These are phyloP conservation scores for Campodea augens DNA, from an alignment of 1,140 invertebrate species.

Conservation along the genomic window DNA sequence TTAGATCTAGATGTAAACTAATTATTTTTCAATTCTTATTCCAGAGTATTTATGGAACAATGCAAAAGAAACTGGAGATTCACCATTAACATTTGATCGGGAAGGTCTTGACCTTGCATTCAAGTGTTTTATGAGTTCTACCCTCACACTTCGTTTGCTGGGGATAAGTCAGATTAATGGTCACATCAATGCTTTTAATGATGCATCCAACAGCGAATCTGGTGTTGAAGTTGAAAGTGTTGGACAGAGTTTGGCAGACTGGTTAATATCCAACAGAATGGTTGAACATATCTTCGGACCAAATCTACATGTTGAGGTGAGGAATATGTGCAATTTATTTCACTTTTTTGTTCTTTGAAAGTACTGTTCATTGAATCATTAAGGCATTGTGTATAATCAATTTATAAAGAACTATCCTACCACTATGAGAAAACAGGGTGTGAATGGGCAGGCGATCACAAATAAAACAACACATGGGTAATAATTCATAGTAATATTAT, in stretches of 20 bases:
- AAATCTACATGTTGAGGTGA: slow-evolving; percentile 82
- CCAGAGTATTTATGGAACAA: slow-evolving; percentile 83
- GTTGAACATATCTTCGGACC: slow-evolving; percentile 89
- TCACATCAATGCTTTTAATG: slow-evolving; percentile 76
- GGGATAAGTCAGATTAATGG: slow-evolving; percentile 87
- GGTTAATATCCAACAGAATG: slow-evolving; percentile 78
- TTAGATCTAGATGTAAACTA: too few relatives aligned
- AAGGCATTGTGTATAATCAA: too few relatives aligned
- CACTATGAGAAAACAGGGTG: too few relatives aligned
- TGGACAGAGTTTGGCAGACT: slow-evolving; percentile 62
- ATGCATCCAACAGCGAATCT: slow-evolving; percentile 68
- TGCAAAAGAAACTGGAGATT: slow-evolving; percentile 74
- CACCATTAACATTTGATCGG: slow-evolving; percentile 63
- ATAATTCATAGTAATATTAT: too few relatives aligned
- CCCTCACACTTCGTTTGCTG: slow-evolving; percentile 75
- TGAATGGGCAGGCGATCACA: too few relatives aligned
- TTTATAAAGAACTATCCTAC: background rate
- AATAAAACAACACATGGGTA: too few relatives aligned
- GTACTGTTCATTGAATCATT: too few relatives aligned
- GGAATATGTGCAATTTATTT: too few relatives aligned
- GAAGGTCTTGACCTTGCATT: slow-evolving; percentile 80
- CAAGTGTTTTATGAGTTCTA: slow-evolving; percentile 85
- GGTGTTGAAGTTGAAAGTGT: slow-evolving; percentile 62
- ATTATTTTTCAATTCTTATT: slow-evolving; percentile 11
- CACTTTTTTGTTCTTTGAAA: too few relatives aligned